Evolutionary conservation across 2,888 invertebrate genomes (phyloP).

Genomic region (Alloscopus bannaensis): DNA sequence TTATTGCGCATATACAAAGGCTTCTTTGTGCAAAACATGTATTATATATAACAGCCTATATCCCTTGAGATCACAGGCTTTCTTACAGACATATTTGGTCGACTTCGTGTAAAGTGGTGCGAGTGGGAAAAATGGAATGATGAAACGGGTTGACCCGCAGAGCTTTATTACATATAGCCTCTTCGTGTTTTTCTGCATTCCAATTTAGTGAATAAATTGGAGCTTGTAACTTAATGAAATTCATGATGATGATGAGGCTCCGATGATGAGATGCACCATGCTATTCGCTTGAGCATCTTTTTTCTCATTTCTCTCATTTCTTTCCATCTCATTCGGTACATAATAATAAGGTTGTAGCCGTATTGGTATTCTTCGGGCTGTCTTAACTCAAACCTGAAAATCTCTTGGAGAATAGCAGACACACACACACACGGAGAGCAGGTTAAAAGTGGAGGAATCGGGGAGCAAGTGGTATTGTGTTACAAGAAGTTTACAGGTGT

Average conservation of each 20-base stretch:
- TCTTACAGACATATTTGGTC: no score
- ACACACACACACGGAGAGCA: slow-evolving; percentile 6
- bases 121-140: slow-evolving; percentile 22
- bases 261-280: slow-evolving; percentile 63
- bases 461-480: slow-evolving; percentile 49
- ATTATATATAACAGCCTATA: no score
- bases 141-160: slow-evolving; percentile 57
- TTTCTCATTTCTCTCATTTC: slow-evolving; percentile 56
- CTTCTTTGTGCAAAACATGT: no score
- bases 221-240: slow-evolving; percentile 62
- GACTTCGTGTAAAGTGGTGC: no score
- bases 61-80: no score
- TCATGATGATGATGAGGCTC: slow-evolving; percentile 63
- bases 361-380: slow-evolving; percentile 45
- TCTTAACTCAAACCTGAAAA: slow-evolving; percentile 61
- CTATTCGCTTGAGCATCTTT: slow-evolving; percentile 20
- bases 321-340: slow-evolving; percentile 26
- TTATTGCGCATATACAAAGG: no score
- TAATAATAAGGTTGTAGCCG: slow-evolving; percentile 65
- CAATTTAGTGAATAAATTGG: slow-evolving; percentile 65
- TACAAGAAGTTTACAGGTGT: slow-evolving; percentile 49
- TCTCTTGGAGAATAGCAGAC: slow-evolving; percentile 14
- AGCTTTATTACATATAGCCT: slow-evolving; percentile 45
- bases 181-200: slow-evolving; percentile 57
- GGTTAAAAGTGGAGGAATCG: slow-evolving; percentile 14